A percentile compares a stretch with the other conserved stretches of the same genome.
phyloP scores from a whole-genome alignment of 2,113 vertebrate genomes.

The Numida meleagris region DNA sequence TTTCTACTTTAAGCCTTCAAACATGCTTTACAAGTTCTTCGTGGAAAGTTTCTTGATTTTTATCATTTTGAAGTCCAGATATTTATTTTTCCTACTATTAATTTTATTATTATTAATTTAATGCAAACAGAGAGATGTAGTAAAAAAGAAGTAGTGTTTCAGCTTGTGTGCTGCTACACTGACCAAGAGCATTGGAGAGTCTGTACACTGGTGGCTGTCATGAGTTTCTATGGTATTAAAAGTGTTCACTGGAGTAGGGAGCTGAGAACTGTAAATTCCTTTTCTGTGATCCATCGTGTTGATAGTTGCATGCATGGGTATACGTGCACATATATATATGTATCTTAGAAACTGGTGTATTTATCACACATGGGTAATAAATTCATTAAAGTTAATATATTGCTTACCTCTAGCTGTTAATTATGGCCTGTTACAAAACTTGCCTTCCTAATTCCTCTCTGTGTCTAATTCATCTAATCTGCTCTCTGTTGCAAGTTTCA shows the following conservation, averaged over 20 bases:
- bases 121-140: not conserved
- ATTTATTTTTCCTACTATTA: not conserved
- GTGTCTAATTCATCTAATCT: not conserved
- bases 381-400: not conserved
- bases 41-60: not conserved
- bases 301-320: not conserved
- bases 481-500: not conserved
- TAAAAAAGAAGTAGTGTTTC: not conserved
- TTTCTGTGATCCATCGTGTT: not conserved
- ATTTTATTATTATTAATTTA: not conserved
- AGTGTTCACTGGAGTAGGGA: fast-evolving
- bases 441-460: not conserved
- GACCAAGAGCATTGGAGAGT: not conserved
- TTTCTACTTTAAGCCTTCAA: not conserved
- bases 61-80: not conserved
- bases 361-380: not conserved
- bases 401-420: not conserved
- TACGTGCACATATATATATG: fast-evolving
- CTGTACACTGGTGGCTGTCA: not conserved
- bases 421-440: not conserved
- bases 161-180: not conserved
- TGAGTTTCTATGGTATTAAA: not conserved
- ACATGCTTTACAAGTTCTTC: not conserved
- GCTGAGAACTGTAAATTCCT: not conserved
- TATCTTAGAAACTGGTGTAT: not conserved